Percentiles rank a stretch among this genome's conserved stretches.
These are phyloP conservation scores for Papilio glaucus DNA, from an alignment of 1,140 invertebrate genomes.

Conservation along the genomic window DNA sequence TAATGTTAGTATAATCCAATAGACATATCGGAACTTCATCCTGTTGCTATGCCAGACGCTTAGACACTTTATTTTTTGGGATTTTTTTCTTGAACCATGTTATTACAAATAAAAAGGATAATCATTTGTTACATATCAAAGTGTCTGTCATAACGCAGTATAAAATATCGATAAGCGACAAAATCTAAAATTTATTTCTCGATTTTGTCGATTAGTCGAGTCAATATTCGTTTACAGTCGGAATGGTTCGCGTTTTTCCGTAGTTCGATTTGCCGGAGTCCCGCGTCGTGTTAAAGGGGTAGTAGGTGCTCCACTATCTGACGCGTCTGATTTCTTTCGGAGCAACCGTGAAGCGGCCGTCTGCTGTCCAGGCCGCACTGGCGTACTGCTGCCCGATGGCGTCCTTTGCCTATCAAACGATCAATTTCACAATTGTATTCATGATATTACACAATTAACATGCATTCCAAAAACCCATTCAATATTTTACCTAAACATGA, in stretches of 20 bases:
- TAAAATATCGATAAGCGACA: constrained; percentile 39
- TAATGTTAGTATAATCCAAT: constrained; percentile 72
- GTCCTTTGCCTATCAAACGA: constrained; percentile 85
- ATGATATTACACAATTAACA: constrained; percentile 40
- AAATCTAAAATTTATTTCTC: constrained; percentile 40
- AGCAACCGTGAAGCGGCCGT: constrained; percentile 86
- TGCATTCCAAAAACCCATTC: constrained; percentile 41
- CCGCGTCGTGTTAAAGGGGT: constrained; percentile 73
- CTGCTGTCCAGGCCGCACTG: constrained; percentile 85
- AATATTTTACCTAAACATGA: constrained; percentile 41
- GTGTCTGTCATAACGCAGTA: constrained; percentile 52
- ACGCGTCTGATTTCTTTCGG: constrained; percentile 87
- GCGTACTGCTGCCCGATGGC: constrained; percentile 88
- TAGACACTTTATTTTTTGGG: constrained; percentile 42
- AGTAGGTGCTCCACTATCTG: constrained; percentile 78
- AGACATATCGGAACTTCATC: constrained; percentile 61
- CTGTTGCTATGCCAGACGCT: constrained; percentile 53
- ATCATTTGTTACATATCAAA: constrained; percentile 44
- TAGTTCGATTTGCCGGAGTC: constrained; percentile 68
- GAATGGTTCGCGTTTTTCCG: constrained; percentile 82
- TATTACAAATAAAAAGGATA: no score
- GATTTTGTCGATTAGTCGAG: constrained; percentile 46
- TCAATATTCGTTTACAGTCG: constrained; percentile 70
- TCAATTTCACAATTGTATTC: constrained; percentile 40
- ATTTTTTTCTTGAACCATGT: constrained; percentile 42